Conservation (phyloP, 2,113 vertebrate genomes). For the Probosciger aterrimus region DNA sequence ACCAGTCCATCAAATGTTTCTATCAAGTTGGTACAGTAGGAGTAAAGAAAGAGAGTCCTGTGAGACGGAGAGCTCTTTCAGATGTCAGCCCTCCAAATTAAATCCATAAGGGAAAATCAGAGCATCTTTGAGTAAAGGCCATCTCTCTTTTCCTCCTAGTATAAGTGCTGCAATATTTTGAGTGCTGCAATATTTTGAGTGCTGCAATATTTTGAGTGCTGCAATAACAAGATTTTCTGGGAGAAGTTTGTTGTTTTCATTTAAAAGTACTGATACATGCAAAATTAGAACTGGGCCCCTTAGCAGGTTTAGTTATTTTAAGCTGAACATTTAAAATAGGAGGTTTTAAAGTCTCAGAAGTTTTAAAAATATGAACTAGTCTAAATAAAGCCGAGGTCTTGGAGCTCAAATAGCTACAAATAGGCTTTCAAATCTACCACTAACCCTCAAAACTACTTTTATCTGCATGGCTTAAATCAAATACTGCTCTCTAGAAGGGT, state of each 20-base stretch:
- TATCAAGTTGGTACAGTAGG: not conserved
- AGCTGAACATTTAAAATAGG: not conserved
- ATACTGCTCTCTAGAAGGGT: not conserved
- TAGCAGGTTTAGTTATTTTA: not conserved
- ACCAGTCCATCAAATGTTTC: not conserved
- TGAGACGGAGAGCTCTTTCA: not conserved
- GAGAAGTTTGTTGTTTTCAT: not conserved
- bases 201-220: not conserved
- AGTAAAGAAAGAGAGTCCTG: not conserved
- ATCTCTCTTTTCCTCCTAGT: not conserved
- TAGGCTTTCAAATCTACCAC: not conserved
- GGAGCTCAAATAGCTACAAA: not conserved
- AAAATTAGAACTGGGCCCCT: not conserved
- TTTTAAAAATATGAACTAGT: not conserved
- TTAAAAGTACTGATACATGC: not conserved
- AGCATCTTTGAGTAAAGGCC: not conserved
- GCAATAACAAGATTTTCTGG: not conserved
- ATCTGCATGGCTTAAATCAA: not conserved
- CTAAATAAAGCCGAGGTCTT: not conserved
- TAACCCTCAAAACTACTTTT: not conserved
- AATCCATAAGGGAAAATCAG: not conserved
- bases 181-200: not conserved
- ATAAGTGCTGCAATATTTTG: not conserved
- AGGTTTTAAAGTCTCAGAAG: not conserved
- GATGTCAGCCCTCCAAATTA: slow-evolving; percentile 16